Conservation (phyloP, 2,888 invertebrate species). For the Orgyia antiqua region DNA sequence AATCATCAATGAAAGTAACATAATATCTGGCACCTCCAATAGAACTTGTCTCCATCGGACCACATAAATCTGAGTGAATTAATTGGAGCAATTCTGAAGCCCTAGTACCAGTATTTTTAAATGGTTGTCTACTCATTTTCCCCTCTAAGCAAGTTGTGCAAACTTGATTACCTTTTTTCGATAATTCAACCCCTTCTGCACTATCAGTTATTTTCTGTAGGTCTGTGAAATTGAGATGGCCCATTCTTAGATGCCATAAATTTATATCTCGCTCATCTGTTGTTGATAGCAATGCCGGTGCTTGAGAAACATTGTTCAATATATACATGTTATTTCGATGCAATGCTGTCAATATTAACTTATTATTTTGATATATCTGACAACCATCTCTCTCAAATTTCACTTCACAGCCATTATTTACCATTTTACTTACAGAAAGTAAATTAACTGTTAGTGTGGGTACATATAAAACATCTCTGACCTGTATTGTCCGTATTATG, state of each 20-base stretch:
- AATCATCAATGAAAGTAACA: conserved; percentile 2
- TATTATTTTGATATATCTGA: conserved; percentile 7
- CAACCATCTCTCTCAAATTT: conserved; percentile 6
- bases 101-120: neutral
- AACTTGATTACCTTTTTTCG: neutral
- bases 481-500: neutral
- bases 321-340: conserved; percentile 7
- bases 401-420: conserved; percentile 10
- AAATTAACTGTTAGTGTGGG: conserved; percentile 1
- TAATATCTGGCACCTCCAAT: conserved; percentile 9
- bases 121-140: conserved; percentile 1
- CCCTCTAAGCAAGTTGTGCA: conserved; percentile 2
- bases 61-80: conserved; percentile 38
- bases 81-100: conserved; percentile 3
- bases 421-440: conserved; percentile 8
- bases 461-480: neutral
- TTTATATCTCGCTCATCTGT: conserved; percentile 5
- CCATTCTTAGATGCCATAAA: conserved; percentile 8
- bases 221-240: conserved; percentile 13
- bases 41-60: conserved; percentile 18
- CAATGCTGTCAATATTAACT: conserved; percentile 4
- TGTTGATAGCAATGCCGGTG: conserved; percentile 7
- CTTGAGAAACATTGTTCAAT: conserved; percentile 6
- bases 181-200: conserved; percentile 4
- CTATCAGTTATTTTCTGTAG: conserved; percentile 8